These are phyloP conservation scores for Thermophis baileyi DNA, from an alignment of 2,113 vertebrate species.

Conservation along the genomic window DNA sequence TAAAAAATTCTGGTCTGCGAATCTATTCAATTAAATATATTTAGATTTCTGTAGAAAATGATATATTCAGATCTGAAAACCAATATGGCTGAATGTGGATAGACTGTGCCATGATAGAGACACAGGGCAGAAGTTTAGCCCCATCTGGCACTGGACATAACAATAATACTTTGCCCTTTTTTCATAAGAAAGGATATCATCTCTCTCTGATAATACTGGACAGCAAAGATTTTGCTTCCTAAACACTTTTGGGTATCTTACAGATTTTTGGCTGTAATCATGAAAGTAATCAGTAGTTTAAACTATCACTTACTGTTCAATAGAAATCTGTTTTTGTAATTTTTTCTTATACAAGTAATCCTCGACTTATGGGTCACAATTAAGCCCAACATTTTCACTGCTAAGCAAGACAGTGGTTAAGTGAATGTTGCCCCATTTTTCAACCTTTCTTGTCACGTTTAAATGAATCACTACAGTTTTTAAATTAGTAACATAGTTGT, in stretches of 20 bases:
- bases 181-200: background rate
- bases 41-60: background rate
- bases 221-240: background rate
- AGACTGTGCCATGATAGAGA: background rate
- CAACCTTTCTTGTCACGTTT: background rate
- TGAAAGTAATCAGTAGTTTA: background rate
- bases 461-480: background rate
- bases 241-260: too few relatives aligned
- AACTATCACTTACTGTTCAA: background rate
- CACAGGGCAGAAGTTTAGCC: background rate
- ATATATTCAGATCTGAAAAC: background rate
- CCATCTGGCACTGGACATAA: background rate
- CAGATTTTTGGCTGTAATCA: background rate
- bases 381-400: background rate
- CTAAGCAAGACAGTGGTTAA: background rate
- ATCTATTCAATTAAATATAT: background rate
- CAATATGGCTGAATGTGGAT: background rate
- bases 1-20: background rate
- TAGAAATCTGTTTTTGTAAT: background rate
- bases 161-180: background rate
- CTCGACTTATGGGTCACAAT: background rate
- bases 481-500: background rate
- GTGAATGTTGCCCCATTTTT: background rate
- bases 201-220: background rate
- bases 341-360: background rate